phyloP scores from a whole-genome alignment of 1,140 invertebrate genomes.

The Saccostrea glomerata region DNA sequence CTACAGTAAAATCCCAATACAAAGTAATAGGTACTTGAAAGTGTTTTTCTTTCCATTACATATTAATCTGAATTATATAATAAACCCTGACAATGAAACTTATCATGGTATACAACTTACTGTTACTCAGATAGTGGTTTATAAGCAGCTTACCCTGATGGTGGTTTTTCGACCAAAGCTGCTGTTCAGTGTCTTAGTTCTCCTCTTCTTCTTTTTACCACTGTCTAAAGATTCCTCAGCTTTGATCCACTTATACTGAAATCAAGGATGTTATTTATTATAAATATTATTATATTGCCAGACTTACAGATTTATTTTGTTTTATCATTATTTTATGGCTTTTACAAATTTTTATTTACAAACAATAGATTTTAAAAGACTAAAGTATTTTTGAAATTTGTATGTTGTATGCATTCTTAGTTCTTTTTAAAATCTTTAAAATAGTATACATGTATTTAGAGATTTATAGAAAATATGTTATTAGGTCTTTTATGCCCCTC shows the following conservation, averaged over 20 bases:
- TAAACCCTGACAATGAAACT: too few species aligned
- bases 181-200: slow-evolving; percentile 72
- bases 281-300: not conserved
- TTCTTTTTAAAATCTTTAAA: too few species aligned
- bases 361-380: too few species aligned
- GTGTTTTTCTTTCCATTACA: too few species aligned
- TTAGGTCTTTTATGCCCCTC: not conserved
- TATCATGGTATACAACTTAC: not conserved
- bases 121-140: not conserved
- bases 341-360: not conserved
- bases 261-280: slow-evolving; percentile 39
- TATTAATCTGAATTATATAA: too few species aligned
- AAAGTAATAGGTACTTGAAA: too few species aligned
- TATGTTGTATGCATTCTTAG: too few species aligned
- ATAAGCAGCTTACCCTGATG: slow-evolving; percentile 66
- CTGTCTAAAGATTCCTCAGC: slow-evolving; percentile 67
- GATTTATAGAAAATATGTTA: too few species aligned
- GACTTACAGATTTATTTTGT: not conserved
- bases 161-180: slow-evolving; percentile 74
- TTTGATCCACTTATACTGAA: slow-evolving; percentile 77
- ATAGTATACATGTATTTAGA: too few species aligned
- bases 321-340: not conserved
- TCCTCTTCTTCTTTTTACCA: slow-evolving; percentile 51
- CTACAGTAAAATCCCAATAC: not conserved
- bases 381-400: too few species aligned